Base-by-base conservation (phyloP, 2,113 vertebrate species). In the Kobus ellipsiprymnus region DNA sequence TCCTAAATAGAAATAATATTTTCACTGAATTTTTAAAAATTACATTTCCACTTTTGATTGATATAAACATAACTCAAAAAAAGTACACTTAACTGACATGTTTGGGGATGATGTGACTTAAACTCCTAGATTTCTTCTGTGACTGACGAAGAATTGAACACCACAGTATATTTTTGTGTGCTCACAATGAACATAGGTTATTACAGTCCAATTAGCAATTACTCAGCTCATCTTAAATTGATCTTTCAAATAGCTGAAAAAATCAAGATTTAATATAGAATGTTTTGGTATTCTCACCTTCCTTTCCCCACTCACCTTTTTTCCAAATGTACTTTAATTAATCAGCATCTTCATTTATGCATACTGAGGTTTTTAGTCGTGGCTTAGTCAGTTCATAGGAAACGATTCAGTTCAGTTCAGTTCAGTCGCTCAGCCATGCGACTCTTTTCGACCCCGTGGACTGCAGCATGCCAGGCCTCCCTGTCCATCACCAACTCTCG, bases 251-350 rank as follows among this genome's bases (percentile, higher is more conserved):
- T 40, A 94, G 77, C 82, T 96, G 91, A 77, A 98, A 98, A 98
- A 98, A 97, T 96, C 97, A 98, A 97, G 97, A 97, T 93, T 94
- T 95, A 97, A 98, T 97, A 90, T 94, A 96, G 78, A 97, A 97
- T 97, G 97, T 82, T 98, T 98, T 98, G 92, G 95, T 97, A 98
- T 97, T 97, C 97, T 98, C 97, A 97, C 96, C 97, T 98, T 98
- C 97, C 16, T 77, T 88, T 95, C 29, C 23, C 17, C 36, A 55
- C 27, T 91, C 74, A 40, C 36, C 50, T 77, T 98, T 98, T 94
- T 98, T 95, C 95, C 97, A 92, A 90, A 97, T 96, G 94, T 40
- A 95, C 96, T 98, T 98, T 77, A 93, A 89, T 60, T 80, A 14
- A 46, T 80, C n/a, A 60, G 6, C 25, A 52, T 82, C 48, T 95